A percentile compares a stretch with the other conserved stretches of the same genome.
These are phyloP conservation scores for Climacteris rufus DNA, from an alignment of 2,113 vertebrate genomes.

Conservation along the genomic window DNA sequence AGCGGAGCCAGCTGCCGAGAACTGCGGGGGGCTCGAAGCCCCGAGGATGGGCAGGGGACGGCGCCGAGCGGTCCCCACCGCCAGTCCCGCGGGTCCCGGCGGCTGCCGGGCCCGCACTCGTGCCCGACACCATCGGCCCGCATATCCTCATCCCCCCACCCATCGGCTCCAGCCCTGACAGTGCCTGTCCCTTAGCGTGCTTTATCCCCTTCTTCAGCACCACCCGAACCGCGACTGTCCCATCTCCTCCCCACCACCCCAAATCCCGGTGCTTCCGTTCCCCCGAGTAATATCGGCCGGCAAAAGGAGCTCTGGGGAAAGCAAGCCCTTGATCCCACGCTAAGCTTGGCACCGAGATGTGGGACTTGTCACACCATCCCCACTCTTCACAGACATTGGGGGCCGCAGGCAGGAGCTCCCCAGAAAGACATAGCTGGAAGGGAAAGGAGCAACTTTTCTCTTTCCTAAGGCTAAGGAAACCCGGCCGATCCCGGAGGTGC, in stretches of 20 bases:
- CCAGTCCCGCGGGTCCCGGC: not conserved
- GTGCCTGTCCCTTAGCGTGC: rapidly evolving
- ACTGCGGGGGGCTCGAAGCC: not conserved
- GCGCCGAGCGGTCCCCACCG: not conserved
- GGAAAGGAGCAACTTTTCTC: not conserved
- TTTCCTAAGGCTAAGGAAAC: not conserved
- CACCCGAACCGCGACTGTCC: rapidly evolving
- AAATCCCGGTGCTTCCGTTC: rapidly evolving
- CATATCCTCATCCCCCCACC: not conserved
- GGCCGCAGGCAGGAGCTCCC: rapidly evolving
- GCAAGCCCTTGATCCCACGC: not conserved
- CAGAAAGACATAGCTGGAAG: rapidly evolving
- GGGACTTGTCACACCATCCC: rapidly evolving
- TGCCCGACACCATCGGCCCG: not conserved
- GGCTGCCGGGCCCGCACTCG: not conserved
- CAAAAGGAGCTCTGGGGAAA: not conserved
- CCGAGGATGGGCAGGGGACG: not conserved
- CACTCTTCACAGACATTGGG: rapidly evolving
- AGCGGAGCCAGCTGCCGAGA: not conserved
- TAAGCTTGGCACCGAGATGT: rapidly evolving
- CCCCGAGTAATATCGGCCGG: rapidly evolving
- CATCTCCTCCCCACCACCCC: not conserved
- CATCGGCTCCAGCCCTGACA: not conserved
- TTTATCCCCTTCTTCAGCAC: not conserved
- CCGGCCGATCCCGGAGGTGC: rapidly evolving